Evolutionary conservation across 2,113 vertebrate species (phyloP).

Genomic region (Phoenicopterus ruber): DNA sequence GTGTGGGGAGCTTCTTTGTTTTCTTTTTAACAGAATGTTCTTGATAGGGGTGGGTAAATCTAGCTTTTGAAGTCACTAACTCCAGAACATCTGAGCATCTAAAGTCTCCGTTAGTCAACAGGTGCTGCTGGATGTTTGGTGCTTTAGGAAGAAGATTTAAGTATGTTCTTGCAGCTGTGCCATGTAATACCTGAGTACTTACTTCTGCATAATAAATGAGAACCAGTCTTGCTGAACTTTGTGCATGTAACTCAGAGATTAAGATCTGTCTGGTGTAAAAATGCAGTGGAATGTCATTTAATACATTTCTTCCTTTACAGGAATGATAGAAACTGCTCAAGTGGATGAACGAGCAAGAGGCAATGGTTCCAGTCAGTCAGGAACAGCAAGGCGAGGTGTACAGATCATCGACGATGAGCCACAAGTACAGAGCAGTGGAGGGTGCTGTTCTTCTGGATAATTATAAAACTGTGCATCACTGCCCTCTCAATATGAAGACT

Average conservation of each 20-base stretch:
- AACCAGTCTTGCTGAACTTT: neutral
- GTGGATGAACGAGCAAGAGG: constrained; percentile 90
- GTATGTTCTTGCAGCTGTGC: neutral
- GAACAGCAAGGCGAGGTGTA: constrained; percentile 85
- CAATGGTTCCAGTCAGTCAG: constrained; percentile 86
- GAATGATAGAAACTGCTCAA: constrained; percentile 97
- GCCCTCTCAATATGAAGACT: constrained; percentile 78
- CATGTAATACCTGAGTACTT: neutral
- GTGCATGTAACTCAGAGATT: neutral
- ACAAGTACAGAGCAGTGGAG: constrained; percentile 82
- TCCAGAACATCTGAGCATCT: neutral
- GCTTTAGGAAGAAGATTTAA: neutral
- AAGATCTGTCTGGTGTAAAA: neutral
- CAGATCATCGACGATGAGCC: constrained; percentile 97
- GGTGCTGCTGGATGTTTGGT: neutral
- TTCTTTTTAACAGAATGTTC: neutral
- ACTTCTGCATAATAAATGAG: neutral
- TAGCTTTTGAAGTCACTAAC: neutral
- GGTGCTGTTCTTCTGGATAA: constrained; percentile 94
- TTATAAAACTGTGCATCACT: constrained; percentile 77
- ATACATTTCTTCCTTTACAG: constrained; percentile 63
- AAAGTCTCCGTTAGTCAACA: neutral
- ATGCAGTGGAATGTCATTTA: neutral
- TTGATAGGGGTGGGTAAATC: neutral
- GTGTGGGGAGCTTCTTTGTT: neutral